Conservation (phyloP, 2,797 vertebrate genomes). For the Argyrosomus regius region DNA sequence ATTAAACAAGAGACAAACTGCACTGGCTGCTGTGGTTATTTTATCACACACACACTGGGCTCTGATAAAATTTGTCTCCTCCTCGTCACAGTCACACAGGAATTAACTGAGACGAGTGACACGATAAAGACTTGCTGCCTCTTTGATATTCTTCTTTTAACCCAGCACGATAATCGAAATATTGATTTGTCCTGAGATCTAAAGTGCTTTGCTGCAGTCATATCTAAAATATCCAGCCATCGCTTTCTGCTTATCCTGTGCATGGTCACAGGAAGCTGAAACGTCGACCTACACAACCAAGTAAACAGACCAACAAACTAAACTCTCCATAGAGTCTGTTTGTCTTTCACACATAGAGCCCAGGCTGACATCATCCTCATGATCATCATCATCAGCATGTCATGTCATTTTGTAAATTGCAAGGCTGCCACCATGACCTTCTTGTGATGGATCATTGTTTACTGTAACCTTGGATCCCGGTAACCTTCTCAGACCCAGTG, state of each 20-base stretch:
- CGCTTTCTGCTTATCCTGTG: background rate
- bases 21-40: background rate
- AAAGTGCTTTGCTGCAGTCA: slow-evolving; percentile 10
- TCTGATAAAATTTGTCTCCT: background rate
- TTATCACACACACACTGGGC: background rate
- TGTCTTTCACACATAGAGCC: slow-evolving; percentile 20
- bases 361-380: background rate
- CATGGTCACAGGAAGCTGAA: background rate
- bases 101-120: background rate
- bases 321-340: slow-evolving; percentile 12
- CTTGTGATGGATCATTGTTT: slow-evolving; percentile 43
- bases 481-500: slow-evolving; percentile 11
- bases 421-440: slow-evolving; percentile 17
- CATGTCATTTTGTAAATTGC: slow-evolving; percentile 16
- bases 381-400: background rate
- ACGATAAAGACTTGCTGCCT: background rate
- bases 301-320: background rate
- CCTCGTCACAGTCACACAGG: background rate
- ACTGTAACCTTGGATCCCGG: slow-evolving; percentile 44
- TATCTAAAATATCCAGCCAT: slow-evolving; percentile 13
- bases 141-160: background rate
- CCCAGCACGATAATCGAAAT: background rate
- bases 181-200: slow-evolving; percentile 10
- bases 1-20: background rate
- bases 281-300: background rate